A percentile compares a stretch with the other conserved stretches of the same genome.
phyloP scores from a whole-genome alignment of 2,888 invertebrate species.

The Amphipyra tragopoginis region DNA sequence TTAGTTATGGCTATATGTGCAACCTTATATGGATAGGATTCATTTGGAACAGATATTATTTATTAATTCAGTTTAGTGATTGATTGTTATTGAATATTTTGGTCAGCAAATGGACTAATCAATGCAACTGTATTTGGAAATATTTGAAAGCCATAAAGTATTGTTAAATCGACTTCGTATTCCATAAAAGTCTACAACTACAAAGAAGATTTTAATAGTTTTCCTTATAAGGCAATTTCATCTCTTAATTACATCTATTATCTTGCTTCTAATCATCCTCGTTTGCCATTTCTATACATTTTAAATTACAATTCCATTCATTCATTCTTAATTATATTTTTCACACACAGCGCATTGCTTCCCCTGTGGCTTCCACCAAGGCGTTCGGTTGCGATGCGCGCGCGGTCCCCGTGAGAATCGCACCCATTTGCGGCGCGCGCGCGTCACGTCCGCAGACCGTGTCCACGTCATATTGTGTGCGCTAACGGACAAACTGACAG shows the following conservation, averaged over 20 bases:
- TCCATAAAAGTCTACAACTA: neutral
- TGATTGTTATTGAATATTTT: conserved; percentile 38
- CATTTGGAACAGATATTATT: conserved; percentile 41
- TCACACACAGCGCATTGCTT: conserved; percentile 30
- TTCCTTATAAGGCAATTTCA: neutral
- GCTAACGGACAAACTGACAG: conserved; percentile 72
- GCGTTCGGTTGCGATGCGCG: conserved; percentile 22
- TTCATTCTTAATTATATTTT: conserved; percentile 29
- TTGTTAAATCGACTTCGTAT: neutral
- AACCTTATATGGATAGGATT: conserved; percentile 48
- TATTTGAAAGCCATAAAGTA: neutral
- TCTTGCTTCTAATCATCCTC: neutral
- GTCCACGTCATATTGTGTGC: conserved; percentile 69
- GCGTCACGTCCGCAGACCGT: conserved; percentile 66
- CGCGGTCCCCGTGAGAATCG: conserved; percentile 74
- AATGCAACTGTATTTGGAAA: conserved; percentile 14
- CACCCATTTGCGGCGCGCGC: conserved; percentile 69
- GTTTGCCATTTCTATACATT: conserved; percentile 12
- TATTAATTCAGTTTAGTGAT: conserved; percentile 39
- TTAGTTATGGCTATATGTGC: conserved; percentile 51
- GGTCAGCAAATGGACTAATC: conserved; percentile 13
- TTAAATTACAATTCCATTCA: conserved; percentile 13
- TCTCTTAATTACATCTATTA: neutral
- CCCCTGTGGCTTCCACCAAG: conserved; percentile 30
- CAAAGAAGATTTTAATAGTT: neutral